These are phyloP conservation scores for Belonocnema kinseyi DNA, from an alignment of 1,140 invertebrate genomes.

Conservation along the genomic window DNA sequence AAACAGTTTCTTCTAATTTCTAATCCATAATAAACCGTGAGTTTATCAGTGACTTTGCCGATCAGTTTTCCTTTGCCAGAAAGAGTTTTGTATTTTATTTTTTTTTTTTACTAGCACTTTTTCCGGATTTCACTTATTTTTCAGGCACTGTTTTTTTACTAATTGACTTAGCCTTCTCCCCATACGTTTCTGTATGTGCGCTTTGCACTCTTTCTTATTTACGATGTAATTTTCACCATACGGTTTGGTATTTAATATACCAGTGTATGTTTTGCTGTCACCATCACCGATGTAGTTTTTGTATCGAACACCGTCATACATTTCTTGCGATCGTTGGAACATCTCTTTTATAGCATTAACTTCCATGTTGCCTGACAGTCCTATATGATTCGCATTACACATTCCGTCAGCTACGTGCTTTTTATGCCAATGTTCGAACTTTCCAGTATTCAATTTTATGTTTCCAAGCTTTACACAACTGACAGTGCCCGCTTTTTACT, in stretches of 20 bases:
- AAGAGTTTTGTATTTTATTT: constrained; percentile 13
- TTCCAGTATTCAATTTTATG: too few species aligned
- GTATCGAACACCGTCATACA: background rate
- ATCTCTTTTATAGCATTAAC: too few species aligned
- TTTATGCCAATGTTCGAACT: too few species aligned
- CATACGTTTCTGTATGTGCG: constrained; percentile 42
- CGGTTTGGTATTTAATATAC: constrained; percentile 37
- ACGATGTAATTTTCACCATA: constrained; percentile 38
- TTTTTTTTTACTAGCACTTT: background rate
- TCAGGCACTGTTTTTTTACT: background rate
- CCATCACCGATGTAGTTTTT: constrained; percentile 43
- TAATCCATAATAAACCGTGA: constrained; percentile 48
- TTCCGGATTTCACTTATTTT: constrained; percentile 11
- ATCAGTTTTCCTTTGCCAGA: constrained; percentile 46
- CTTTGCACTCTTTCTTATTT: constrained; percentile 35
- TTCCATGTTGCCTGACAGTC: too few species aligned
- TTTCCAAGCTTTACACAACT: too few species aligned
- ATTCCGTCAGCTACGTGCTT: too few species aligned
- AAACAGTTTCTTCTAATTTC: constrained; percentile 34
- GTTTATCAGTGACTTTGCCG: constrained; percentile 43
- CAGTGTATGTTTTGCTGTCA: constrained; percentile 39
- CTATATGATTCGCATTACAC: too few species aligned
- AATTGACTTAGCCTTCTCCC: constrained; percentile 38
- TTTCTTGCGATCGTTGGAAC: too few species aligned
- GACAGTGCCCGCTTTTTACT: too few species aligned